Evolutionary conservation across 1,140 invertebrate species (phyloP), one percentile per base, ranked within the genome.

Genomic region (Lerema accius): DNA sequence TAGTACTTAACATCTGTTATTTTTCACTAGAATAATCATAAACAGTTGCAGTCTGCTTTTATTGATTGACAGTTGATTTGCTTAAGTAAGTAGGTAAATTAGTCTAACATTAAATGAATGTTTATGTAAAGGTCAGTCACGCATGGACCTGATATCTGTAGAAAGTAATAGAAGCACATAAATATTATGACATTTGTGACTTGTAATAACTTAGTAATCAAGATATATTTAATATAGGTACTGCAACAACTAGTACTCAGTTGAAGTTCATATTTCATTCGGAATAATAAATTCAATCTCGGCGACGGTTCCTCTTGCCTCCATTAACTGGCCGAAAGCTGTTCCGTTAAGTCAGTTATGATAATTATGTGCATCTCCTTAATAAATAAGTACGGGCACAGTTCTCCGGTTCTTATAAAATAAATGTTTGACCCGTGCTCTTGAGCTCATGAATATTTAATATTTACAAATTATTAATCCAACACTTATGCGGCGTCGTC

Each of bases 401-500:
- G 73, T 78, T 79, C 71, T 75, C 67, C 50, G 68, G 71, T 71
- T 77, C 72, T 75, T 82, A 77, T 74, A 75, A 84, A 84, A 78
- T 73, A 78, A 77, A 80, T 77, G 72, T 78, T 80, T 84, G 81
- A 82, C 83, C 79, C 78, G 74, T 82, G 78, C 78, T 76, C 14
- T 58, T 45, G 55, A 46, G 55, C 80, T 89, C 82, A 86, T 89
- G 84, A 86, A 89, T 87, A 89, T 86, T 82, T 85, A 87, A 87
- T 86, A 86, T 87, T 89, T 81, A 87, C 84, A 89, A 87, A 87
- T 86, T 89, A 87, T 86, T 86, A 85, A 84, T 86, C 82, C 81
- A 81, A 85, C 81, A 78, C 75, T 79, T 76, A 82, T 86, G 75
- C 73, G 66, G 67, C 55, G 39, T 67, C 60, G 69, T 61, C 43